Evolutionary conservation across 2,888 invertebrate species (phyloP), one percentile per base, ranked within the genome.

Genomic region (Malthinus seriepunctatus): DNA sequence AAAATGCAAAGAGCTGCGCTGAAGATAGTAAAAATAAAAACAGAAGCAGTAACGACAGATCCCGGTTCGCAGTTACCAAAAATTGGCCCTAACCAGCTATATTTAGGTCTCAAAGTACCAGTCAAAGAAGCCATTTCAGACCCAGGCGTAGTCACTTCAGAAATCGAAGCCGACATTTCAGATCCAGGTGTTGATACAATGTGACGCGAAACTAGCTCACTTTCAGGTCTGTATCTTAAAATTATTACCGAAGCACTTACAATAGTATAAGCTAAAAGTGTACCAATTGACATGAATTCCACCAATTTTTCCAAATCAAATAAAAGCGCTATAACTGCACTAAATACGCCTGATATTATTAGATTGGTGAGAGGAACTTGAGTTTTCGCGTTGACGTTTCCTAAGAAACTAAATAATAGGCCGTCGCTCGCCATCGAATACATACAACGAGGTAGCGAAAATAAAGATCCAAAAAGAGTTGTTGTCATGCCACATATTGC

Each of bases 271-370:
- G 94, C 93, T 68, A 93, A 77, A 49, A 94, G 81, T 0, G 93
- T 93, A 0, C 93, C 93, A 71, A 96, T 95, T 1, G 95, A 95
- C 93, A 96, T 94, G 74, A 96, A 95, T 74, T 96, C 95, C 0
- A 96, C 94, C 38, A 96, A 81, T 67, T 93, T 93, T 68, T 92
- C 88, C 66, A 96, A 83, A 78, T 96, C 95, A 71, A 95, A 92
- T 34, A 95, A 76, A 37, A 95, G 78, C 3, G 95, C 94, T 63
- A 95, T 88, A 0, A 90, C 54, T 1, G 90, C 91, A 46, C 91
- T 89, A 23, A 87, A 80, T 10, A 89, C 63, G 0, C 93, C 92
- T n/a, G 91, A 89, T 52, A 93, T 84, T 3, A 88, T 83, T 57
- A 93, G 79, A 74, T 92, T 93, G 0, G 86, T 76, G 3, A 92